These are phyloP conservation scores for Sinocyclocheilus rhinocerous DNA, from an alignment of 2,113 vertebrate species.

Conservation along the genomic window DNA sequence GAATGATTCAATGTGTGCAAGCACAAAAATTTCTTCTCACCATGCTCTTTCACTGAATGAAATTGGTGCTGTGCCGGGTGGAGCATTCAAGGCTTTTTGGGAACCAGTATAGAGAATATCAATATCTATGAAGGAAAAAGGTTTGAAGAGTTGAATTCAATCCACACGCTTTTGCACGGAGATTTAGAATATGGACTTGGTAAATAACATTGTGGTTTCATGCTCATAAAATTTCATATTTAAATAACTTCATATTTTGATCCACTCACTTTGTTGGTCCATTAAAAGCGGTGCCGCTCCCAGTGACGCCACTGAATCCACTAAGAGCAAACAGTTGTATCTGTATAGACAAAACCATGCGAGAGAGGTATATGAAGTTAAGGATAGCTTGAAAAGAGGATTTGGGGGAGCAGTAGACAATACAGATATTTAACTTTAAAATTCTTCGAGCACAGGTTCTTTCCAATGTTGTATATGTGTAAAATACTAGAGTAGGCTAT, in stretches of 20 bases:
- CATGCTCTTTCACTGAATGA: conserved; percentile 92
- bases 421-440: neutral
- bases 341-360: conserved; percentile 66
- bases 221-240: neutral
- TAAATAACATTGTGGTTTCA: neutral
- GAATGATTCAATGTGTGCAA: neutral
- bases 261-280: conserved; percentile 88
- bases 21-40: conserved; percentile 70
- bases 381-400: no score
- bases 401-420: neutral
- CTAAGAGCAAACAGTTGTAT: conserved; percentile 88
- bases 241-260: neutral
- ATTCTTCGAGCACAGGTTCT: neutral
- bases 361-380: neutral
- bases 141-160: neutral
- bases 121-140: conserved; percentile 76
- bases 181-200: neutral
- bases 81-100: conserved; percentile 90
- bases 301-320: conserved; percentile 91
- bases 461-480: no score
- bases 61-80: conserved; percentile 88
- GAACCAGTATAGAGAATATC: conserved; percentile 90
- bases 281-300: conserved; percentile 90
- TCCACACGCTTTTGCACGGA: neutral
- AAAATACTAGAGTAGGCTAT: no score